These are phyloP conservation scores for Archilochus colubris DNA, from an alignment of 2,113 vertebrate genomes.

Conservation along the genomic window DNA sequence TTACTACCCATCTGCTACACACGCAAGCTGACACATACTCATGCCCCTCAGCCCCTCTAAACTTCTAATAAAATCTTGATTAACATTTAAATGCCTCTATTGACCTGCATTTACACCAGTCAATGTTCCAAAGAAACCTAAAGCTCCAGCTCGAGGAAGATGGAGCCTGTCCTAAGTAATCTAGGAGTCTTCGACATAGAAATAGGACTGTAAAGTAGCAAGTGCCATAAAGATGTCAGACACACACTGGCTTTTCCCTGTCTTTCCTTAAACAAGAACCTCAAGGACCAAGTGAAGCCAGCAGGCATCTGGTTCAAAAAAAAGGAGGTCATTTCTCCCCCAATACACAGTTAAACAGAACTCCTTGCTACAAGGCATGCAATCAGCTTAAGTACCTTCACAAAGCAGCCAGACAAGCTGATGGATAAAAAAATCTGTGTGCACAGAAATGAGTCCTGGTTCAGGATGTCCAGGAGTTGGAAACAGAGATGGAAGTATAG, in stretches of 20 bases:
- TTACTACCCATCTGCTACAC: not conserved
- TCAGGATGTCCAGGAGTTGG: not conserved
- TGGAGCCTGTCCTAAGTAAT: not conserved
- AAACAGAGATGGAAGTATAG: not conserved
- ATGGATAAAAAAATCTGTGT: not conserved
- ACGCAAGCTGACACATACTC: not conserved
- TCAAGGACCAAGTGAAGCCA: not conserved
- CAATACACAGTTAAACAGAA: not conserved
- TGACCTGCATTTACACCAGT: constrained; percentile 66
- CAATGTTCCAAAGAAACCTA: constrained; percentile 73
- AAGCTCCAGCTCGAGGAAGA: constrained; percentile 32
- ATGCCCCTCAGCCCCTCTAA: not conserved
- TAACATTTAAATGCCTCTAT: constrained; percentile 74
- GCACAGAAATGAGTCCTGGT: not conserved
- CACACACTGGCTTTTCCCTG: not conserved
- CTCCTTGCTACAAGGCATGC: not conserved
- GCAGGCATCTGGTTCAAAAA: not conserved
- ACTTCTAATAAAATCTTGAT: constrained; percentile 77
- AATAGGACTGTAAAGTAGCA: not conserved
- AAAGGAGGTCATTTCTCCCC: not conserved
- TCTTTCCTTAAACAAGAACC: not conserved
- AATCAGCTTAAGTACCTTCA: not conserved
- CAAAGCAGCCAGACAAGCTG: rapidly evolving
- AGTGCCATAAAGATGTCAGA: not conserved
- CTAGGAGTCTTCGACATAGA: not conserved